Percentiles rank a stretch among this genome's conserved stretches.
phyloP scores from a whole-genome alignment of 2,113 vertebrate genomes.

The Hemibagrus wyckioides region DNA sequence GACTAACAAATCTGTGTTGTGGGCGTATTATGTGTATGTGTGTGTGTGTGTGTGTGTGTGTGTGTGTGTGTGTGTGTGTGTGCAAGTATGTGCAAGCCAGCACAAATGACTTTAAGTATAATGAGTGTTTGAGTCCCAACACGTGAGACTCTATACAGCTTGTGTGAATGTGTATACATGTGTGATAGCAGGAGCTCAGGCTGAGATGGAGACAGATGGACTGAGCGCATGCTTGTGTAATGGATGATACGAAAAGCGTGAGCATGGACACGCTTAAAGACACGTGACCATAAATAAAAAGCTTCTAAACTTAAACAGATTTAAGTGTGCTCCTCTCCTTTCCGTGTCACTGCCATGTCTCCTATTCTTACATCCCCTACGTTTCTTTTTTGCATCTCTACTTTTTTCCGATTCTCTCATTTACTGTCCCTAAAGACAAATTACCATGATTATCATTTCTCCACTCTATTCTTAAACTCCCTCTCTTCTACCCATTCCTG shows the following conservation, averaged over 20 bases:
- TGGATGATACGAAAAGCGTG: slow-evolving; percentile 41
- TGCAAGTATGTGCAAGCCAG: background rate
- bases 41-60: slow-evolving; percentile 33
- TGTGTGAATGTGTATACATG: slow-evolving; percentile 17
- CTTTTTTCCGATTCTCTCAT: slow-evolving; percentile 18
- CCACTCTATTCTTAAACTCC: slow-evolving; percentile 58
- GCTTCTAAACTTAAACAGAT: slow-evolving; percentile 18
- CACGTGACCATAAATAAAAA: slow-evolving; percentile 34
- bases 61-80: slow-evolving; percentile 28
- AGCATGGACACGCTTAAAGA: background rate
- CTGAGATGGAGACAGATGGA: slow-evolving; percentile 44
- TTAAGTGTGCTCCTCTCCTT: slow-evolving; percentile 47
- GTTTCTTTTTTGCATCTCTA: slow-evolving; percentile 51
- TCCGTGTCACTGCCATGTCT: slow-evolving; percentile 39
- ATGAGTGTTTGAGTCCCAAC: background rate
- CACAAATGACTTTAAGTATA: slow-evolving; percentile 10
- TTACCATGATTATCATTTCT: slow-evolving; percentile 62
- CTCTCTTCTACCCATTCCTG: slow-evolving; percentile 20
- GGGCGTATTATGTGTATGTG: slow-evolving; percentile 23
- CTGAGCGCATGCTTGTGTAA: slow-evolving; percentile 41
- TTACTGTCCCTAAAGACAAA: slow-evolving; percentile 49
- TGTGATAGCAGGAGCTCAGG: background rate
- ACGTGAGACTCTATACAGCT: slow-evolving; percentile 30
- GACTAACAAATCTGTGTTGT: slow-evolving; percentile 47
- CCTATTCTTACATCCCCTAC: slow-evolving; percentile 44